A percentile compares a stretch with the other conserved stretches of the same genome.
Evolutionary conservation across 2,888 invertebrate species (phyloP).

Genomic region (Phoronis australis): DNA sequence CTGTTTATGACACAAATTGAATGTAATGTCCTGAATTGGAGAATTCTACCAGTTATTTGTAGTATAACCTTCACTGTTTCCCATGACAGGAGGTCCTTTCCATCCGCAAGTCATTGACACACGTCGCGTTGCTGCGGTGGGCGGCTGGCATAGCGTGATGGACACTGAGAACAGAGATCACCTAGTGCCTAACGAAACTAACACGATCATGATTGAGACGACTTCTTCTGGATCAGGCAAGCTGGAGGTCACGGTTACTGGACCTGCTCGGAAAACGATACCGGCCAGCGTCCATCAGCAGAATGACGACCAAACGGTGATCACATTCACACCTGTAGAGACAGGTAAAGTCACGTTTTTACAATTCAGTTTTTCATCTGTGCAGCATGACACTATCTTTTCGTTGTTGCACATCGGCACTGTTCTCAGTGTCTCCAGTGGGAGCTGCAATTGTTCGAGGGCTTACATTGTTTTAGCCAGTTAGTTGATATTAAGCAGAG

Average conservation of each 20-base stretch:
- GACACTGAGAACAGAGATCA: conserved; percentile 62
- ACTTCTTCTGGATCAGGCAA: conserved; percentile 76
- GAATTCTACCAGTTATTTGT: too few species aligned
- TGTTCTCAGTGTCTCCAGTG: too few species aligned
- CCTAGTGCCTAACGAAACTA: conserved; percentile 55
- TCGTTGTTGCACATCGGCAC: too few species aligned
- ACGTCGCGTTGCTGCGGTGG: conserved; percentile 68
- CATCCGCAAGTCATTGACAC: conserved; percentile 73
- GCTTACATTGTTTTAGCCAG: too few species aligned
- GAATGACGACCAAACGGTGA: conserved; percentile 52
- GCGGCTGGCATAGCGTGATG: conserved; percentile 79
- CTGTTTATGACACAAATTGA: too few species aligned
- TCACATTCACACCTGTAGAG: conserved; percentile 60
- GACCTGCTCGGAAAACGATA: conserved; percentile 52
- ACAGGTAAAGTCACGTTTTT: too few species aligned
- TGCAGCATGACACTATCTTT: too few species aligned
- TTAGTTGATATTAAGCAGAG: too few species aligned
- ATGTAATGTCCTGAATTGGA: too few species aligned
- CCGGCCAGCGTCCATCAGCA: conserved; percentile 57
- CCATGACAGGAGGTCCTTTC: conserved; percentile 80
- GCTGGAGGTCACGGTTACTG: conserved; percentile 58
- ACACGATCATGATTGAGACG: conserved; percentile 72
- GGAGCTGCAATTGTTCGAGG: too few species aligned
- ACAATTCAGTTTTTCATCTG: too few species aligned
- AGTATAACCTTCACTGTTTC: too few species aligned